A percentile compares a stretch with the other conserved stretches of the same genome.
Evolutionary conservation across 2,888 invertebrate genomes (phyloP).

Genomic region (Oligia latruncula): DNA sequence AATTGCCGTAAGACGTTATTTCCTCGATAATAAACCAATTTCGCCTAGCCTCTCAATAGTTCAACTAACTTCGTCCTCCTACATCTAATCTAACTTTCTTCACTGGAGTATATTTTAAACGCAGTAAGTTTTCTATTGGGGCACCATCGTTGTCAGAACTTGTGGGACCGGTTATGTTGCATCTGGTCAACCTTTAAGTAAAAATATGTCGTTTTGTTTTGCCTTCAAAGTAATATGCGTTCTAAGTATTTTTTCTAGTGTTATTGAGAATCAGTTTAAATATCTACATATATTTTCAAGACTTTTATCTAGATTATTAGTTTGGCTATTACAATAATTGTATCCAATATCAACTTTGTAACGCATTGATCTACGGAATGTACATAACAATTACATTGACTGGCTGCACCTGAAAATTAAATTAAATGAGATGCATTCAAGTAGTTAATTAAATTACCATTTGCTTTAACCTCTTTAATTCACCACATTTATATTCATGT

Average conservation of each 20-base stretch:
- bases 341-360: not conserved
- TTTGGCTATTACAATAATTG: not conserved
- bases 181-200: slow-evolving; percentile 34
- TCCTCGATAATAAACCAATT: slow-evolving; percentile 33
- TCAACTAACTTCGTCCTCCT: slow-evolving; percentile 6
- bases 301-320: not conserved
- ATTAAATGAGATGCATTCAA: not conserved
- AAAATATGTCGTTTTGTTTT: slow-evolving; percentile 35
- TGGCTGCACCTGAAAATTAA: slow-evolving; percentile 17
- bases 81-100: slow-evolving; percentile 18
- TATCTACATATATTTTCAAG: not conserved
- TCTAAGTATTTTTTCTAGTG: not conserved
- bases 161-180: slow-evolving; percentile 36
- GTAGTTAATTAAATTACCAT: slow-evolving; percentile 8
- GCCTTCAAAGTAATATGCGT: not conserved
- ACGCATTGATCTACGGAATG: not conserved
- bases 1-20: slow-evolving; percentile 27
- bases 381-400: not conserved
- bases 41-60: slow-evolving; percentile 17
- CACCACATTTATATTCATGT: slow-evolving; percentile 1
- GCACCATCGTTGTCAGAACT: slow-evolving; percentile 43
- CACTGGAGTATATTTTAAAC: slow-evolving; percentile 26
- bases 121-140: slow-evolving; percentile 33
- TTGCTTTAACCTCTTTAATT: slow-evolving; percentile 14
- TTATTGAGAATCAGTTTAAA: not conserved